phyloP scores from a whole-genome alignment of 2,888 invertebrate species.

The Mylabris sibirica region DNA sequence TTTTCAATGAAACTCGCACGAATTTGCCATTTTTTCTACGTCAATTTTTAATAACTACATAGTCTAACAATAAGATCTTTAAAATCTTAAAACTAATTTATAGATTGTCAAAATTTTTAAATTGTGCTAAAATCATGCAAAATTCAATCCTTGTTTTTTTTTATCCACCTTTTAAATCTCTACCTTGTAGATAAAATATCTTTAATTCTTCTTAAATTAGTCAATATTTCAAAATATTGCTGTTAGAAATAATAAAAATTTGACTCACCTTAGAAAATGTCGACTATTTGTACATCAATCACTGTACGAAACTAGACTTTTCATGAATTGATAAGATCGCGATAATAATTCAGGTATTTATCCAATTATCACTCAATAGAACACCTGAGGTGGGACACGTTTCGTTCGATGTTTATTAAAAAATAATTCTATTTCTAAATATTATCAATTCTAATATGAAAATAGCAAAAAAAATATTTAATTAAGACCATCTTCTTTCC shows the following conservation, averaged over 20 bases:
- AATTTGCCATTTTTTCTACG: too few relatives aligned
- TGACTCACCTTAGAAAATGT: neutral
- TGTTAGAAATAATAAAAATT: neutral
- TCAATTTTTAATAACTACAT: too few relatives aligned
- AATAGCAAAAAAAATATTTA: neutral
- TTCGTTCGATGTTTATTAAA: neutral
- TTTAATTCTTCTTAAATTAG: neutral
- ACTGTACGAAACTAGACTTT: neutral
- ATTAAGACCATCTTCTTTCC: neutral
- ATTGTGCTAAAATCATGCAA: too few relatives aligned
- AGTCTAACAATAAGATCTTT: too few relatives aligned
- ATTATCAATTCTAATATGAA: neutral
- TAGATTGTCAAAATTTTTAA: too few relatives aligned
- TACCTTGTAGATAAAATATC: too few relatives aligned
- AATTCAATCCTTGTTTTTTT: too few relatives aligned
- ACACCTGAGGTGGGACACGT: too few relatives aligned
- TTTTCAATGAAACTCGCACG: too few relatives aligned
- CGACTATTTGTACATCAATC: neutral
- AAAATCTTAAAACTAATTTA: too few relatives aligned
- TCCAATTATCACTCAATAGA: neutral
- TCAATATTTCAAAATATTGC: neutral
- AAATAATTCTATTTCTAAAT: neutral
- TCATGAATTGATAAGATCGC: neutral
- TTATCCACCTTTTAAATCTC: too few relatives aligned
- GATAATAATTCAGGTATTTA: slow-evolving; percentile 1